Conservation (phyloP, 2,888 invertebrate genomes). For the Leptopilina syphax region DNA sequence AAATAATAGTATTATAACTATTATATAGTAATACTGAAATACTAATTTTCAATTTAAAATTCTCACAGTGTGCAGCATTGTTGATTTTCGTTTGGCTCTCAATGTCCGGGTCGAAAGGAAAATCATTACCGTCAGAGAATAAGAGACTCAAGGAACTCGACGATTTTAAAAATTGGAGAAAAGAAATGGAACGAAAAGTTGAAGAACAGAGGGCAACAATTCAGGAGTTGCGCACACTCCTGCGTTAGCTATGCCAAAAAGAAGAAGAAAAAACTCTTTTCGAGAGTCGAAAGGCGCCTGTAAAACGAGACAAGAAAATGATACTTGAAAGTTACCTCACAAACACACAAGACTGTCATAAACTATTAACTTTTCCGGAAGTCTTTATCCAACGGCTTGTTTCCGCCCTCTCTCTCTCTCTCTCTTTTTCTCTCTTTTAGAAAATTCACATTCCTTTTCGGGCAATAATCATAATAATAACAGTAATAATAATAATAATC, state of each 20-base stretch:
- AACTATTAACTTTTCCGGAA: conserved; percentile 17
- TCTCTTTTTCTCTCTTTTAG: background rate
- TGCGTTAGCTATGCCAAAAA: conserved; percentile 52
- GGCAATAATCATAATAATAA: background rate
- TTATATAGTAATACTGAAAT: too few species aligned
- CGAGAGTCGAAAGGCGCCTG: conserved; percentile 8
- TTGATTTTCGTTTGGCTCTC: conserved; percentile 53
- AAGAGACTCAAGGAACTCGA: conserved; percentile 49
- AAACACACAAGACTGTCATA: conserved; percentile 7
- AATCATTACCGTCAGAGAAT: conserved; percentile 50
- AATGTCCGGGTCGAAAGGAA: conserved; percentile 55
- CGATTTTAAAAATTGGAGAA: conserved; percentile 53
- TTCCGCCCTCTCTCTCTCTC: background rate
- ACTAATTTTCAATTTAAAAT: background rate
- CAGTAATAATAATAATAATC: too few species aligned
- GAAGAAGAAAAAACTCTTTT: conserved; percentile 20
- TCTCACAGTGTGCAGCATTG: conserved; percentile 58
- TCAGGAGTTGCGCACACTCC: conserved; percentile 54
- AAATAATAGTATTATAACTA: too few species aligned
- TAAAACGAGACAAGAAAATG: background rate
- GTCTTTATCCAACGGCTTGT: conserved; percentile 5
- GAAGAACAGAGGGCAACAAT: conserved; percentile 56
- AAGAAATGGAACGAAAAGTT: conserved; percentile 52
- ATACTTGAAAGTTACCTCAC: conserved; percentile 18
- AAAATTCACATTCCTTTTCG: background rate